Evolutionary conservation across 2,797 vertebrate genomes (phyloP).

Genomic region (Hylomyscus alleni): DNA sequence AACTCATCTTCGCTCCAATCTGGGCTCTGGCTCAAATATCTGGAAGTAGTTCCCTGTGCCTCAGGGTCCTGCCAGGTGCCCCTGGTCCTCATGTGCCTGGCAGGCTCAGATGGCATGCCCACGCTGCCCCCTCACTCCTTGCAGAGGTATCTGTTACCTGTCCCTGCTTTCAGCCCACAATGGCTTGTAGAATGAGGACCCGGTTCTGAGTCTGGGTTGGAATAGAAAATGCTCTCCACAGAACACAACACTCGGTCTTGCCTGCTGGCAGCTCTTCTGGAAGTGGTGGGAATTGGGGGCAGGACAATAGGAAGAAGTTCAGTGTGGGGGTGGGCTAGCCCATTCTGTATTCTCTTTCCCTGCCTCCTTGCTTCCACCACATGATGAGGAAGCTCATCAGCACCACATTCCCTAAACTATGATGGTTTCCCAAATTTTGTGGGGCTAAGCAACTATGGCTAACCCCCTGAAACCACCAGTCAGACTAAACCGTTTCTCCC

Average conservation of each 20-base stretch:
- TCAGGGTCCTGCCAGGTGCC: background rate
- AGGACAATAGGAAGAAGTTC: background rate
- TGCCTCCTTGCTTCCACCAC: background rate
- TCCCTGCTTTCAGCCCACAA: background rate
- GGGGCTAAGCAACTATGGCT: background rate
- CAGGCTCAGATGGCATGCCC: background rate
- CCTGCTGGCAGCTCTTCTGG: background rate
- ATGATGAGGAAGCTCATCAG: background rate
- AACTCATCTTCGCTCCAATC: conserved; percentile 27
- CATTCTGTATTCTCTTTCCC: background rate
- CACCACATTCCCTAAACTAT: no score
- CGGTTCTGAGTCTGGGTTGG: background rate
- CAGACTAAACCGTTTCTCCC: background rate
- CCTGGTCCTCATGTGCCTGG: background rate
- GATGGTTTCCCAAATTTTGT: background rate
- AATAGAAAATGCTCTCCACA: background rate
- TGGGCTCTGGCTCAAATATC: background rate
- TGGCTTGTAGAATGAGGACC: background rate
- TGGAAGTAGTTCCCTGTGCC: background rate
- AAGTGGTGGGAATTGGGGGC: background rate
- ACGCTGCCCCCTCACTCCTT: background rate
- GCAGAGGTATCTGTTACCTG: background rate
- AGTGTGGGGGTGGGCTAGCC: background rate
- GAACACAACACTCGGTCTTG: background rate
- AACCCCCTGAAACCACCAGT: background rate